Percentiles rank a stretch among this genome's conserved stretches.
Conservation (phyloP, 2,888 invertebrate genomes). For the Desoria tigrina region DNA sequence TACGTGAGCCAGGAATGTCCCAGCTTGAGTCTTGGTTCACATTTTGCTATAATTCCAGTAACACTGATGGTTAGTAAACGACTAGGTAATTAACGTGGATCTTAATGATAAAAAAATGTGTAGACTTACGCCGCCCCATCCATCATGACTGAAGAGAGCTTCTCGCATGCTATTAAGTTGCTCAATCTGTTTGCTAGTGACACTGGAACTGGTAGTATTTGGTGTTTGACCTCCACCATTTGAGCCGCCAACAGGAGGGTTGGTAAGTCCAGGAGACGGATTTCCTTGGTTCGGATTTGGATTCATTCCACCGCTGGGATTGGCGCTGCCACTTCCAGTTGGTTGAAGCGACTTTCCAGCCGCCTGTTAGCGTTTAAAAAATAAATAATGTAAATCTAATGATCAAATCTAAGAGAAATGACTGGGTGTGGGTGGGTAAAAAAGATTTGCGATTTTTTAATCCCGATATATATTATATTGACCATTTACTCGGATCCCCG, state of each 20-base stretch:
- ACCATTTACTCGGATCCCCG: too few species aligned
- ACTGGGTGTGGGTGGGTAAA: too few species aligned
- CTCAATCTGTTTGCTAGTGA: slow-evolving; percentile 78
- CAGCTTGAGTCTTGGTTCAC: slow-evolving; percentile 92
- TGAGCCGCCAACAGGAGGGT: slow-evolving; percentile 18
- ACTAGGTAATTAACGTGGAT: too few species aligned
- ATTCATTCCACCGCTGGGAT: slow-evolving; percentile 16
- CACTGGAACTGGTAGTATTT: slow-evolving; percentile 56
- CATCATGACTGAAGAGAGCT: slow-evolving; percentile 85
- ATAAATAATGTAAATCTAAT: too few species aligned
- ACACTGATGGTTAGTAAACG: slow-evolving; percentile 4
- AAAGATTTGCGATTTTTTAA: too few species aligned
- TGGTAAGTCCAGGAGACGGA: slow-evolving; percentile 18
- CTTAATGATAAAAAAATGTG: slow-evolving; percentile 52
- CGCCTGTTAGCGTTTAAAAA: too few species aligned
- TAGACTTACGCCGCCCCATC: slow-evolving; percentile 84
- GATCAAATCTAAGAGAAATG: too few species aligned
- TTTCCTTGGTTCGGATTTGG: slow-evolving; percentile 36
- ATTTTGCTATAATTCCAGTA: slow-evolving; percentile 73
- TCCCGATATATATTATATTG: too few species aligned
- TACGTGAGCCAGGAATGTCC: slow-evolving; percentile 78
- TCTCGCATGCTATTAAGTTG: slow-evolving; percentile 88
- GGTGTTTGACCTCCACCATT: slow-evolving; percentile 20
- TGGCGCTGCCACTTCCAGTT: slow-evolving; percentile 51
- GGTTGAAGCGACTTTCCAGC: slow-evolving; percentile 57